Evolutionary conservation across 2,888 invertebrate species (phyloP), one percentile per base, ranked within the genome.

Genomic region (Blera fallax): DNA sequence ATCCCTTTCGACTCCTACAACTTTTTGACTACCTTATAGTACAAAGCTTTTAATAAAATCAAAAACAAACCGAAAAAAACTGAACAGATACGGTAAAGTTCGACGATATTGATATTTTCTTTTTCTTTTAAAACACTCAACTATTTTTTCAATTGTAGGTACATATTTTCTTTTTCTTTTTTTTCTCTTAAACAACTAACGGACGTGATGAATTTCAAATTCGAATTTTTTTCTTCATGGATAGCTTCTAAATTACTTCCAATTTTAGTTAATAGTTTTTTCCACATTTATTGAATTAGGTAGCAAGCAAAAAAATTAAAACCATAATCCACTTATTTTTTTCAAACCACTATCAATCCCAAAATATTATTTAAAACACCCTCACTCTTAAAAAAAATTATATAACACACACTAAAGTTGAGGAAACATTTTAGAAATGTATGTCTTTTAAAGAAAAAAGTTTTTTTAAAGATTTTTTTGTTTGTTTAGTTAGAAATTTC

Each of bases 151-250:
- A 50, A 54, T 37, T 65, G 58, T 60, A 45, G 52, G 37, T 40
- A 54, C 34, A 74, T 43, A 29, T 62, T 69, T 54, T 16, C 40
- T 52, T 54, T 54, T 54, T 70, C n/a, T n/a, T n/a, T 48, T 77
- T 60, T 54, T 37, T 56, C 67, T 73, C 82, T 82, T 87, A 82
- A 78, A 82, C 54, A 64, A 73, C 87, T 87, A 87, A 78, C 87
- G 87, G 87, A 87, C 87, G 87, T 87, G 72, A 87, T 87, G 70
- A 80, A 77, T 77, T 77, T 85, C 81, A 85, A 87, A 87, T 87
- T 87, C 82, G 84, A 79, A 83, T 83, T 78, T 37, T 72, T 37
- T 60, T 64, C 24, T 60, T 50, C 50, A 16, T 40, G 40, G 43
- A 50, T 50, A 58, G 10, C 52, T 40, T 60, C 29, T 21, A 16